Conservation (phyloP, 2,888 invertebrate genomes). For the Strigamia transsilvanica region DNA sequence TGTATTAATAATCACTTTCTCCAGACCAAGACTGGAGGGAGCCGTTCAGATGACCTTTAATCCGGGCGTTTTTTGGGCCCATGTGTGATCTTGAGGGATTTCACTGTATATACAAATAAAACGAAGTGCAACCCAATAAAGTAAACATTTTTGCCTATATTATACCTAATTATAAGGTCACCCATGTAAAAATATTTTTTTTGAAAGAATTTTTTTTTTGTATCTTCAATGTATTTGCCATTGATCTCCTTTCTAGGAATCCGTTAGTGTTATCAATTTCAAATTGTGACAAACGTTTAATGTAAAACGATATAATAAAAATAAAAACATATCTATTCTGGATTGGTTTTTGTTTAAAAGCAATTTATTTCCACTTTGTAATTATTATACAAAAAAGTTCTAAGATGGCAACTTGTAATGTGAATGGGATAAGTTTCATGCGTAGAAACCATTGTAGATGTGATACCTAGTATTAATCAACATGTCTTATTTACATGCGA, state of each 20-base stretch:
- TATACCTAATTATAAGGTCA: too few species aligned
- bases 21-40: too few species aligned
- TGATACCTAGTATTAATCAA: neutral
- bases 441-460: neutral
- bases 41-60: too few species aligned
- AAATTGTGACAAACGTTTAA: neutral
- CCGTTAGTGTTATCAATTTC: too few species aligned
- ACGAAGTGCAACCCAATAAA: too few species aligned
- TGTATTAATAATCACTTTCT: too few species aligned
- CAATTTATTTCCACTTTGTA: slow-evolving; percentile 22
- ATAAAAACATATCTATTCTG: neutral
- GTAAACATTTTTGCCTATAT: too few species aligned
- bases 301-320: neutral
- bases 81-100: too few species aligned
- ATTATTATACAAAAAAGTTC: neutral
- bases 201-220: too few species aligned
- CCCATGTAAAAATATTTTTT: too few species aligned
- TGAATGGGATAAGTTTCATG: neutral
- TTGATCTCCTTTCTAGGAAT: neutral
- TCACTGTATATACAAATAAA: too few species aligned
- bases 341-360: neutral
- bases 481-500: neutral
- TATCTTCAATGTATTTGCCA: neutral
- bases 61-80: too few species aligned
- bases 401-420: neutral